A percentile compares a stretch with the other conserved stretches of the same genome.
These are phyloP conservation scores for Eufriesea mexicana DNA, from an alignment of 1,140 invertebrate species.

Conservation along the genomic window DNA sequence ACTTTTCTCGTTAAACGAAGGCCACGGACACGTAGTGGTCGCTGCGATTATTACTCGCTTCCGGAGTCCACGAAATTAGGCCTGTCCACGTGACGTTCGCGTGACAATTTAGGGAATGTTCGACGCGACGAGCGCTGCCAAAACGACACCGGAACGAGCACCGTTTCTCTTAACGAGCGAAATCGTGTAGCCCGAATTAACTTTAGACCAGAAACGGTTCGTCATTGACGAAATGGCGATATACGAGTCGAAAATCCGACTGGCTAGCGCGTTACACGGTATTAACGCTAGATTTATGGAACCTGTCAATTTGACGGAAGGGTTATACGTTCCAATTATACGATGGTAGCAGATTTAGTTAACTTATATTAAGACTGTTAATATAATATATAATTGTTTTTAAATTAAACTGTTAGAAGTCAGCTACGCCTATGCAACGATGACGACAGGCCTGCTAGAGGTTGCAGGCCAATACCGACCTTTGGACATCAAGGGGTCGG, in stretches of 20 bases:
- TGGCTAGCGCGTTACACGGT: neutral
- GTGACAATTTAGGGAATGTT: constrained; percentile 36
- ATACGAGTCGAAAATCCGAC: constrained; percentile 22
- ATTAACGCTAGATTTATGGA: too few relatives aligned
- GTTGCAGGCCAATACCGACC: too few relatives aligned
- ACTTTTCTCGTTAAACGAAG: neutral
- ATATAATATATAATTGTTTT: too few relatives aligned
- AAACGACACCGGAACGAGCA: neutral
- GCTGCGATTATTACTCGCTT: constrained; percentile 26
- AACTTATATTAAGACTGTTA: too few relatives aligned
- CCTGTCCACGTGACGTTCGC: constrained; percentile 27
- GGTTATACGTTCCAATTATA: too few relatives aligned
- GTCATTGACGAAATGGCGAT: constrained; percentile 16
- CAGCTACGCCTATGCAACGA: too few relatives aligned
- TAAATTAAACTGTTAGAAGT: too few relatives aligned
- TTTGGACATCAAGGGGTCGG: too few relatives aligned
- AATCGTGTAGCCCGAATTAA: constrained; percentile 26
- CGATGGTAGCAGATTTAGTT: too few relatives aligned
- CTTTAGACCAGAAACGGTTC: constrained; percentile 15
- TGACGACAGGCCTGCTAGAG: too few relatives aligned
- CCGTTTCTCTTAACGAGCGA: neutral
- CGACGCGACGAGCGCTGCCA: neutral
- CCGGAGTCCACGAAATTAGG: constrained; percentile 41
- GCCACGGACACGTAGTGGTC: neutral
- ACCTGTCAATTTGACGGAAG: too few relatives aligned